Conservation (phyloP, 2,888 invertebrate genomes). For the Nemurella pictetii region DNA sequence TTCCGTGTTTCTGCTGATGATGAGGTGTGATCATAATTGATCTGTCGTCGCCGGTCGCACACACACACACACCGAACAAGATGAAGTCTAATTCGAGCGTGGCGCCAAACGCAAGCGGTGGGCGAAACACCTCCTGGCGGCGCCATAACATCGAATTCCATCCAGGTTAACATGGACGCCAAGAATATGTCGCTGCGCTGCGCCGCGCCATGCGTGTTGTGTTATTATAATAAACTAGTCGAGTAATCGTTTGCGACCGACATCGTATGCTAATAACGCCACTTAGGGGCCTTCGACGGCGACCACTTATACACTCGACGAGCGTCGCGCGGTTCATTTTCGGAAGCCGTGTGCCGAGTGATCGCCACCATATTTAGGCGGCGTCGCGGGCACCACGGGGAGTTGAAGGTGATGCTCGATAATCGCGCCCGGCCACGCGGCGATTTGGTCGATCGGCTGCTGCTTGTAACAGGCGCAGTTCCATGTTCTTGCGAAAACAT, state of each 20-base stretch:
- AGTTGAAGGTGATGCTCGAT: background rate
- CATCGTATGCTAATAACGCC: background rate
- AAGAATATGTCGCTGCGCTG: background rate
- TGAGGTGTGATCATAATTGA: background rate
- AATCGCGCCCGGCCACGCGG: background rate
- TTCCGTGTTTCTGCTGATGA: background rate
- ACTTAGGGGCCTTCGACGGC: background rate
- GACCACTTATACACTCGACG: background rate
- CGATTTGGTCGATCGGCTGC: background rate
- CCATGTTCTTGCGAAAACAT: background rate
- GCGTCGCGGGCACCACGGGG: background rate
- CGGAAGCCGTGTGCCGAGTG: background rate
- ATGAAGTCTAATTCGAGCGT: background rate
- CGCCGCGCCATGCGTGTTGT: background rate
- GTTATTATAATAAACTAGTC: background rate
- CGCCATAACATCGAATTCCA: background rate
- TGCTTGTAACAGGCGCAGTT: too few relatives aligned
- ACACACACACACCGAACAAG: too few relatives aligned
- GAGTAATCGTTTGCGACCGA: background rate
- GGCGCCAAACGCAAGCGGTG: background rate
- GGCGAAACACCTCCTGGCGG: background rate
- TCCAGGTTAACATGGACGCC: background rate
- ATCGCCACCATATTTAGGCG: background rate
- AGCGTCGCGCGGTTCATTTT: background rate
- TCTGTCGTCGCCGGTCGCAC: background rate